Percentiles rank a stretch among this genome's conserved stretches.
These are phyloP conservation scores for Caenorhabditis virilis DNA, from an alignment of 2,888 invertebrate genomes.

Conservation along the genomic window DNA sequence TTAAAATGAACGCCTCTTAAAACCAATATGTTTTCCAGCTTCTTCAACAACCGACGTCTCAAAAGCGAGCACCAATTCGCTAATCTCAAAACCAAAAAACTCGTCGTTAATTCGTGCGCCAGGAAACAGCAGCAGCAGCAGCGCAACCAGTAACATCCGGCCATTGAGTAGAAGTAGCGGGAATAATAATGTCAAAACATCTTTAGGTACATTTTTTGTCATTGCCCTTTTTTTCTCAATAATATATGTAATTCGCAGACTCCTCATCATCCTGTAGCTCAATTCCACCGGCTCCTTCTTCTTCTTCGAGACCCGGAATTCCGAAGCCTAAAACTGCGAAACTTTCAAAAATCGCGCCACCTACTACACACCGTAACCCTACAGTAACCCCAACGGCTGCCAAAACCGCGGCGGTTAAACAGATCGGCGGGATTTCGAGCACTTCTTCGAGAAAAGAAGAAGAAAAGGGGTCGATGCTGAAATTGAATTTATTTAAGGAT, in stretches of 20 bases:
- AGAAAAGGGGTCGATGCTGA: slow-evolving; percentile 13
- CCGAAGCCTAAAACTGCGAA: slow-evolving; percentile 1
- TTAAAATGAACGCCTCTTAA: too few relatives aligned
- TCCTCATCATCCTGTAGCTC: slow-evolving; percentile 30
- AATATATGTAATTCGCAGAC: too few relatives aligned
- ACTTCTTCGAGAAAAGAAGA: slow-evolving; percentile 1
- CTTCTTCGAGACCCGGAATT: slow-evolving; percentile 18
- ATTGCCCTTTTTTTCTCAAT: slow-evolving; percentile 5
- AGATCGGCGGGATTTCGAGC: slow-evolving; percentile 4
- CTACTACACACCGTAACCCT: slow-evolving; percentile 9
- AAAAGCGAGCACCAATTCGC: too few relatives aligned
- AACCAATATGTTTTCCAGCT: too few relatives aligned
- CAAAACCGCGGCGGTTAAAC: slow-evolving; percentile 22
- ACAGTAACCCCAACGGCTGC: slow-evolving; percentile 6
- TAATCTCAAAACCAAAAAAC: too few relatives aligned
- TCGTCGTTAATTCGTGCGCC: too few relatives aligned
- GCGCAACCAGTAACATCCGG: too few relatives aligned
- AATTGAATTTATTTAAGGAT: slow-evolving; percentile 26
- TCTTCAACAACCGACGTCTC: too few relatives aligned
- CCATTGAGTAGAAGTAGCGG: too few relatives aligned
- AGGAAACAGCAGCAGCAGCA: too few relatives aligned
- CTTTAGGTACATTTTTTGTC: slow-evolving; percentile 16
- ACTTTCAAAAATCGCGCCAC: slow-evolving; percentile 18
- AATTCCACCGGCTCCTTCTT: slow-evolving; percentile 13
- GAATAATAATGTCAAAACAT: slow-evolving; percentile 28